Evolutionary conservation across 2,113 vertebrate species (phyloP).

Genomic region (Alligator mississippiensis): DNA sequence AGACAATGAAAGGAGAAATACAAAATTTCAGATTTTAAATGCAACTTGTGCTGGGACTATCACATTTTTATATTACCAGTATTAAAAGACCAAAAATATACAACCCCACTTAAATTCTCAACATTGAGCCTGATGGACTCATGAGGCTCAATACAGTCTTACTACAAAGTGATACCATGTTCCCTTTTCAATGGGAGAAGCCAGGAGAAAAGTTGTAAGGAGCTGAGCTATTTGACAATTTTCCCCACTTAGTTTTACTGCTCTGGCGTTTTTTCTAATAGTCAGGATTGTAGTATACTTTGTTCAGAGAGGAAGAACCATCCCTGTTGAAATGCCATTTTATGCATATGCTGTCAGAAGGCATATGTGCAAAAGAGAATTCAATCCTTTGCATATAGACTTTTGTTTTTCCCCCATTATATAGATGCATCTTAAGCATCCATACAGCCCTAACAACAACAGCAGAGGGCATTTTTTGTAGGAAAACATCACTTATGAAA

Average conservation of each 20-base stretch:
- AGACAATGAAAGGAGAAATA: no score
- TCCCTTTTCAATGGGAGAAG: not conserved
- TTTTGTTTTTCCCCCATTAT: fast-evolving
- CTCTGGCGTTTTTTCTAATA: not conserved
- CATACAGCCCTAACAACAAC: not conserved
- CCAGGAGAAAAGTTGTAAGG: not conserved
- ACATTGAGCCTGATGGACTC: not conserved
- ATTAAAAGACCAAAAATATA: not conserved
- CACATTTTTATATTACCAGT: not conserved
- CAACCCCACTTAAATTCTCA: not conserved
- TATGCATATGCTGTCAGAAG: not conserved
- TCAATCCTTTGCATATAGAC: not conserved
- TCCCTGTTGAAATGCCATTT: not conserved
- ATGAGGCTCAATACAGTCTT: not conserved
- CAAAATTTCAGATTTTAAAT: not conserved
- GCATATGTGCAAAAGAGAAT: not conserved
- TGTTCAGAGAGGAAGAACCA: no score
- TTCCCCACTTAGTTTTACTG: not conserved
- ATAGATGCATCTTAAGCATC: not conserved
- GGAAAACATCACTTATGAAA: not conserved
- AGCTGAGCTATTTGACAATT: not conserved
- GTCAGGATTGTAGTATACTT: not conserved
- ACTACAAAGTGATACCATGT: not conserved
- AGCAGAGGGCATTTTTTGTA: not conserved
- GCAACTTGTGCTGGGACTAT: not conserved